Evolutionary conservation across 2,888 invertebrate genomes (phyloP).

Genomic region (Plagiodera versicolora): DNA sequence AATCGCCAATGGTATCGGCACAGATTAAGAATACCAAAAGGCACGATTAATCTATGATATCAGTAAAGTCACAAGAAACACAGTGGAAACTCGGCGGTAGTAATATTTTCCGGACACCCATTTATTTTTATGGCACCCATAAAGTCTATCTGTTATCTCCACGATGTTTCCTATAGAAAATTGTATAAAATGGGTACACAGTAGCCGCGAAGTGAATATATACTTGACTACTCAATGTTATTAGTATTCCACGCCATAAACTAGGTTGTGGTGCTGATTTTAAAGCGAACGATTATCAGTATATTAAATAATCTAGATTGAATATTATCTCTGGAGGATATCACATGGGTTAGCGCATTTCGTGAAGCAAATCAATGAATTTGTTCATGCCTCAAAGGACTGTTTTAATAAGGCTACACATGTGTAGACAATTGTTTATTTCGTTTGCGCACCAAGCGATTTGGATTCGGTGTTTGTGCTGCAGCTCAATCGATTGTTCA

Average conservation of each 20-base stretch:
- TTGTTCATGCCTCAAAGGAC: constrained; percentile 38
- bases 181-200: constrained; percentile 21
- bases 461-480: too few relatives aligned
- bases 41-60: too few relatives aligned
- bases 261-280: constrained; percentile 25
- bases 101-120: constrained; percentile 26
- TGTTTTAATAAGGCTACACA: constrained; percentile 33
- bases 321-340: constrained; percentile 21
- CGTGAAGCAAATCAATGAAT: constrained; percentile 31
- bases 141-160: constrained; percentile 26
- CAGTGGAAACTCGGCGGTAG: constrained; percentile 14
- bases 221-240: constrained; percentile 14
- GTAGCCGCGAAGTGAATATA: constrained; percentile 6
- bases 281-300: constrained; percentile 35
- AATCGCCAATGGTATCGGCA: too few relatives aligned
- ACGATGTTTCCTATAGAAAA: constrained; percentile 26
- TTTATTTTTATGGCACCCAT: constrained; percentile 26
- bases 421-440: neutral
- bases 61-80: neutral
- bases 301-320: constrained; percentile 32
- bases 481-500: too few relatives aligned
- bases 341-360: constrained; percentile 32
- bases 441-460: neutral
- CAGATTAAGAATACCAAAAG: too few relatives aligned
- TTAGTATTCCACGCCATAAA: constrained; percentile 18